Evolutionary conservation across 2,113 vertebrate genomes (phyloP).

Genomic region (Alosa alosa): DNA sequence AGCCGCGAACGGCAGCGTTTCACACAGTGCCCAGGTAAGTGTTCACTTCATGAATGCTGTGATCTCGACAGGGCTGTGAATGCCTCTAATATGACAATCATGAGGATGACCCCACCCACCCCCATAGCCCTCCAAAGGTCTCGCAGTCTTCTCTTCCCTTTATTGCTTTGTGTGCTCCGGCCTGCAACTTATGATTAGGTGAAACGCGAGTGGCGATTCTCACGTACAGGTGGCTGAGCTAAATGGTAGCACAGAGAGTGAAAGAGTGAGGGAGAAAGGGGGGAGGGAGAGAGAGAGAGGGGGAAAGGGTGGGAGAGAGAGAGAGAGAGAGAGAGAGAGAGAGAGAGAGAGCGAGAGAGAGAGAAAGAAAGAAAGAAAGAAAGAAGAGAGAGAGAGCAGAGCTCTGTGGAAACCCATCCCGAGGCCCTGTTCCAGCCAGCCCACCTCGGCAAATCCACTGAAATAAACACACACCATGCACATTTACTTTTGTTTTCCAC

Average conservation of each 20-base stretch:
- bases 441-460: neutral
- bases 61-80: neutral
- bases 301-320: neutral
- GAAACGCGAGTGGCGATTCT: slow-evolving; percentile 11
- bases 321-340: neutral
- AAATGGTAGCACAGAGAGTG: neutral
- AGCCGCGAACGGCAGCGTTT: neutral
- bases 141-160: neutral
- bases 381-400: too few species aligned
- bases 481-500: neutral
- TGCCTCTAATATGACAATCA: too few species aligned
- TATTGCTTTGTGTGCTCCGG: neutral
- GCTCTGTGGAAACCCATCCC: too few species aligned
- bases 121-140: neutral
- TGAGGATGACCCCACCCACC: neutral
- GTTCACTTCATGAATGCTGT: too few species aligned
- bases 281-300: neutral
- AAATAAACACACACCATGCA: slow-evolving; percentile 13
- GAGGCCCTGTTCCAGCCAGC: too few species aligned
- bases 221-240: slow-evolving; percentile 10
- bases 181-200: slow-evolving; percentile 8
- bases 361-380: too few species aligned
- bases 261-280: neutral
- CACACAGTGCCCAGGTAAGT: neutral
- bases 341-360: too few species aligned